Evolutionary conservation across 2,888 invertebrate genomes (phyloP).

Genomic region (Druceiella hillmani): DNA sequence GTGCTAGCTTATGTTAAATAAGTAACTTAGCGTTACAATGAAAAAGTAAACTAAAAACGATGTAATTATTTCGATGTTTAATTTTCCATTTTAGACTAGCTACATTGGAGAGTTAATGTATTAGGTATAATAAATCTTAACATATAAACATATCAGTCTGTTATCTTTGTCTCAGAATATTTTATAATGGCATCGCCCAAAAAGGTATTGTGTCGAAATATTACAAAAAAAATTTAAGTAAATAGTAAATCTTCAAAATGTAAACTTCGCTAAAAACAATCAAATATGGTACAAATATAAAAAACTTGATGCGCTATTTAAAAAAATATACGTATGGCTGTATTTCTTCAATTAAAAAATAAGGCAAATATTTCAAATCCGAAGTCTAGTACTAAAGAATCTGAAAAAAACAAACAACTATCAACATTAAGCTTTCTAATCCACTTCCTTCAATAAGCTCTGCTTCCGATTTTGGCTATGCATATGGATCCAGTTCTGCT

Average conservation of each 20-base stretch:
- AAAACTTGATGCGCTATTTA: slow-evolving; percentile 20
- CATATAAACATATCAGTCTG: slow-evolving; percentile 1
- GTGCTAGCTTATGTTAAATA: too few species aligned
- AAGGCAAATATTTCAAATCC: slow-evolving; percentile 1
- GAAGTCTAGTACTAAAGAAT: slow-evolving; percentile 3
- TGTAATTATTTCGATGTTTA: slow-evolving; percentile 1
- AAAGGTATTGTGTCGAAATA: slow-evolving; percentile 19
- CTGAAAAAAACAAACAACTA: slow-evolving; percentile 3
- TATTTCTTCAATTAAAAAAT: slow-evolving; percentile 4
- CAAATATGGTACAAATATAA: slow-evolving; percentile 21
- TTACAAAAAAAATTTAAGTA: slow-evolving; percentile 18
- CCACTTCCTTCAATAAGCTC: slow-evolving; percentile 1
- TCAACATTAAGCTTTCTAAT: slow-evolving; percentile 1
- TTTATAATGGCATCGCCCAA: slow-evolving; percentile 15
- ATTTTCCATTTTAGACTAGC: slow-evolving; percentile 1
- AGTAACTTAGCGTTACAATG: not conserved
- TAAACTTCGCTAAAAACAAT: slow-evolving; percentile 15
- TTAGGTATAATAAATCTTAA: not conserved
- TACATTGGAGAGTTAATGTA: not conserved
- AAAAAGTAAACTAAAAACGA: not conserved
- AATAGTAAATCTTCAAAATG: slow-evolving; percentile 14
- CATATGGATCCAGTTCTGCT: slow-evolving; percentile 4
- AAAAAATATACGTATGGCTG: slow-evolving; percentile 12
- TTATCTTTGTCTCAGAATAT: slow-evolving; percentile 5
- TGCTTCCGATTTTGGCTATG: slow-evolving; percentile 1